phyloP scores from a whole-genome alignment of 2,888 invertebrate species.

The Linnaemya tessellans region DNA sequence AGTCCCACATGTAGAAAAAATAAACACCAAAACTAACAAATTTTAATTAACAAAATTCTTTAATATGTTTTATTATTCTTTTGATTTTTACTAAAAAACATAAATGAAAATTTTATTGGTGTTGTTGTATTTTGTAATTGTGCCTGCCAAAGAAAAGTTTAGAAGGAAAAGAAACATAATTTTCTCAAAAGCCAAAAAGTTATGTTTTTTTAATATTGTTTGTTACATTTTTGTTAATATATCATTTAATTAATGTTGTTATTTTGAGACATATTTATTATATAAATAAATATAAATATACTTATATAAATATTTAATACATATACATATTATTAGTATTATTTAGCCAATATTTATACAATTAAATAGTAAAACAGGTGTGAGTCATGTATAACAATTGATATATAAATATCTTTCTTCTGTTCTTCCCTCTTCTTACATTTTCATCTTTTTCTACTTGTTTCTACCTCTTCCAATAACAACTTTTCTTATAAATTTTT shows the following conservation, averaged over 20 bases:
- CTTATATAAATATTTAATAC: constrained; percentile 37
- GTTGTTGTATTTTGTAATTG: constrained; percentile 65
- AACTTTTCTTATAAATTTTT: constrained; percentile 3
- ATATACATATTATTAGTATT: constrained; percentile 35
- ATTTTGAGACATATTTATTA: constrained; percentile 14
- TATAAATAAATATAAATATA: constrained; percentile 29
- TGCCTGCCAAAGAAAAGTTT: constrained; percentile 57
- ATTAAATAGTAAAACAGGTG: constrained; percentile 28
- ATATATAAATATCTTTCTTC: constrained; percentile 32
- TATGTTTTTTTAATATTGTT: constrained; percentile 55
- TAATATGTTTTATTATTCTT: constrained; percentile 17
- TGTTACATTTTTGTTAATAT: constrained; percentile 48
- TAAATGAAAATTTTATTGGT: constrained; percentile 54
- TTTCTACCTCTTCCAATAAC: constrained; percentile 8
- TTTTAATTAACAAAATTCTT: constrained; percentile 31
- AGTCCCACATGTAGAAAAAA: constrained; percentile 69
- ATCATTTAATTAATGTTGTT: constrained; percentile 52
- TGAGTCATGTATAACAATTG: constrained; percentile 38
- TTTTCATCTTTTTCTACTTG: constrained; percentile 1
- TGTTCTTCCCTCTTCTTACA: constrained; percentile 30
- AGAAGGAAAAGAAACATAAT: constrained; percentile 45
- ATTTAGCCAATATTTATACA: constrained; percentile 23
- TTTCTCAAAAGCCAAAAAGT: constrained; percentile 34
- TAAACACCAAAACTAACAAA: constrained; percentile 43
- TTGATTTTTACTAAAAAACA: constrained; percentile 38